A percentile compares a stretch with the other conserved stretches of the same genome.
Evolutionary conservation across 2,888 invertebrate genomes (phyloP).

Genomic region (Heliconius aoede): DNA sequence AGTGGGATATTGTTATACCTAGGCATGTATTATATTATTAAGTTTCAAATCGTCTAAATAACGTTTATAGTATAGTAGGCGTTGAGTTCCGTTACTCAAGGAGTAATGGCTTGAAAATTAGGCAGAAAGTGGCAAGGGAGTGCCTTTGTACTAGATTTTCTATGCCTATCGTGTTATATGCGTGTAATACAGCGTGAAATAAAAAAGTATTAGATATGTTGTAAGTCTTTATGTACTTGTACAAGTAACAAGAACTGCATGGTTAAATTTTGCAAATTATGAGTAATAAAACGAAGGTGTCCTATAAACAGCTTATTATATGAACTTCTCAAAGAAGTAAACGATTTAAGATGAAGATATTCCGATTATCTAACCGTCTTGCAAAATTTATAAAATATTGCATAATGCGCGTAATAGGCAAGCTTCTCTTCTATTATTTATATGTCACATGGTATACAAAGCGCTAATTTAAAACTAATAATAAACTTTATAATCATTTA

Average conservation of each 20-base stretch:
- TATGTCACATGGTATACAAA: neutral
- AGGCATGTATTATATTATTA: neutral
- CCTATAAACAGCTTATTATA: conserved; percentile 8
- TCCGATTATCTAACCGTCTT: conserved; percentile 23
- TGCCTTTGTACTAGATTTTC: too few relatives aligned
- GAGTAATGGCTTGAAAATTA: too few relatives aligned
- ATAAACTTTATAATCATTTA: neutral
- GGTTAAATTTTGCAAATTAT: neutral
- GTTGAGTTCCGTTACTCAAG: too few relatives aligned
- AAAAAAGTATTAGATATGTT: too few relatives aligned
- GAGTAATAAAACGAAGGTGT: conserved; percentile 19
- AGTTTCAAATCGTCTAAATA: neutral
- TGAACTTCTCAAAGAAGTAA: conserved; percentile 1
- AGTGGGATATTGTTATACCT: neutral
- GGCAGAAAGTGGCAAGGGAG: too few relatives aligned
- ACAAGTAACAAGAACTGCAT: neutral
- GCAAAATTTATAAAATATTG: conserved; percentile 17
- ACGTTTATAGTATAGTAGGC: neutral
- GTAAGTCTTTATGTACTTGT: too few relatives aligned
- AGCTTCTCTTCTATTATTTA: conserved; percentile 11
- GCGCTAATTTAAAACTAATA: neutral
- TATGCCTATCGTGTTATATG: too few relatives aligned
- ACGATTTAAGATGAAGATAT: conserved; percentile 35
- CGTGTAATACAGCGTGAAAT: too few relatives aligned
- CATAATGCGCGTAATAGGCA: neutral